phyloP scores from a whole-genome alignment of 2,113 vertebrate genomes.

The Nestor notabilis region DNA sequence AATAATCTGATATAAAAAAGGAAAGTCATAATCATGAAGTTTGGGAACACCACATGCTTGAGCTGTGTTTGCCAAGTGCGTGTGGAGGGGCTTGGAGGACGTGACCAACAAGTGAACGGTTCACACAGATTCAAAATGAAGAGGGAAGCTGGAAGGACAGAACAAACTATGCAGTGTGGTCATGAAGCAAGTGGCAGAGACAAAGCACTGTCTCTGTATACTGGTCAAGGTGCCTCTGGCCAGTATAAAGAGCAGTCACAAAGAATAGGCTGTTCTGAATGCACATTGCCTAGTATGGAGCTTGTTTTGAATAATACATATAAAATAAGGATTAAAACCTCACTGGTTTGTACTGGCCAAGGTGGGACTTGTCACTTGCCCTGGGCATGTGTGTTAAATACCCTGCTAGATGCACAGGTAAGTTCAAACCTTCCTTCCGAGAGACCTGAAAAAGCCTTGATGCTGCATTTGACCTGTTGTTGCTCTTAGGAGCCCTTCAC shows the following conservation, averaged over 20 bases:
- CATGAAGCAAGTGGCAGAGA: background rate
- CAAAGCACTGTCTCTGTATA: background rate
- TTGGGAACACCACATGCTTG: constrained; percentile 15
- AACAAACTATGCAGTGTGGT: background rate
- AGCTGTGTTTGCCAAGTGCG: background rate
- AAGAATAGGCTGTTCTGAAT: background rate
- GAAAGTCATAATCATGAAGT: background rate
- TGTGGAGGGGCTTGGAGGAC: background rate
- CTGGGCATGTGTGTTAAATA: background rate
- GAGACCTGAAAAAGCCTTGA: background rate
- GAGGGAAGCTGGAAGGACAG: background rate
- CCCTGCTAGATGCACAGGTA: background rate
- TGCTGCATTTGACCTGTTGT: background rate
- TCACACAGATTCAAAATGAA: background rate
- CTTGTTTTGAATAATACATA: background rate
- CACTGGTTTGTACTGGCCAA: background rate
- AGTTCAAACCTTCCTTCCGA: background rate
- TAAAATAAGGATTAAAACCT: background rate
- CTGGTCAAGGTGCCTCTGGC: background rate
- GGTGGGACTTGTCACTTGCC: background rate
- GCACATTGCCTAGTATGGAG: background rate
- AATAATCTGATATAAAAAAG: constrained; percentile 39
- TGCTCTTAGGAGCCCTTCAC: background rate
- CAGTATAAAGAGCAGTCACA: background rate
- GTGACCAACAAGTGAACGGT: background rate